Conservation (phyloP, 1,140 invertebrate genomes). For the Hormaphis cornu region DNA sequence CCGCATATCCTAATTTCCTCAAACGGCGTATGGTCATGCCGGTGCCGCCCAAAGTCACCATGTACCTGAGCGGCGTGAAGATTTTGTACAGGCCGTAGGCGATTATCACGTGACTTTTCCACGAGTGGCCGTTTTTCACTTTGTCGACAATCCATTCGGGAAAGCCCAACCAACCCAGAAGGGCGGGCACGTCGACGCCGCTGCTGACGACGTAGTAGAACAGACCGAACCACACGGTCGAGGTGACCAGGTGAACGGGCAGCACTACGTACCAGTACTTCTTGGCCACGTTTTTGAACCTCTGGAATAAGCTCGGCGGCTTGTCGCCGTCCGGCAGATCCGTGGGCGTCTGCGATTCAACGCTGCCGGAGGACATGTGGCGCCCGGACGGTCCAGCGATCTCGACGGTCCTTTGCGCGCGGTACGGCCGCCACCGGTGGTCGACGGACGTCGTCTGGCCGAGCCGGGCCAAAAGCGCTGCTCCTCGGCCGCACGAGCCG, state of each 20-base stretch:
- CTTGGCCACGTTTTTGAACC: conserved; percentile 82
- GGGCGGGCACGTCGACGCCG: conserved; percentile 72
- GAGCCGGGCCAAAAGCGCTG: too few species aligned
- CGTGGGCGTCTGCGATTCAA: too few species aligned
- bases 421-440: too few species aligned
- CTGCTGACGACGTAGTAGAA: conserved; percentile 61
- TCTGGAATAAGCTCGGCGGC: conserved; percentile 61
- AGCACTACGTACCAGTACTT: conserved; percentile 91
- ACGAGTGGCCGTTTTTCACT: conserved; percentile 54
- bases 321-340: conserved; percentile 32
- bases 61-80: conserved; percentile 78
- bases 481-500: too few species aligned
- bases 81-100: conserved; percentile 87
- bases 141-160: conserved; percentile 66
- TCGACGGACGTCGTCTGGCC: too few species aligned
- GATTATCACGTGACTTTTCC: conserved; percentile 77
- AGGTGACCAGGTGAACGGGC: conserved; percentile 80
- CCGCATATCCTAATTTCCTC: not conserved
- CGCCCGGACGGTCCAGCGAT: too few species aligned
- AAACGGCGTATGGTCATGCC: conserved; percentile 42
- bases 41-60: conserved; percentile 63
- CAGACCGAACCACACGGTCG: conserved; percentile 67
- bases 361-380: too few species aligned
- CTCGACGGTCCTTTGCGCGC: too few species aligned
- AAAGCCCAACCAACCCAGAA: conserved; percentile 63